Conservation (phyloP, 2,888 invertebrate species). For the Microctonus brassicae region DNA sequence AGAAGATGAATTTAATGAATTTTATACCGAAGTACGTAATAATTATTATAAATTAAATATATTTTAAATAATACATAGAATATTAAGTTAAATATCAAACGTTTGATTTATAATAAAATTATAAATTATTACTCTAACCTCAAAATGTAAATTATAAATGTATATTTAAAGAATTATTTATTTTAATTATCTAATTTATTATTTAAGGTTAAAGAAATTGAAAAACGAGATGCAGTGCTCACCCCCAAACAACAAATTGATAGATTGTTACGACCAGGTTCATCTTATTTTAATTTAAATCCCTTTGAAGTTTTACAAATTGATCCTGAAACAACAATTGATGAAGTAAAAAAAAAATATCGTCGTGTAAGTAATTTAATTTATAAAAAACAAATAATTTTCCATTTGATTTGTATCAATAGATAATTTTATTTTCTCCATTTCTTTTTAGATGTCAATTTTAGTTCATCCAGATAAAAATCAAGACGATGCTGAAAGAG, state of each 20-base stretch:
- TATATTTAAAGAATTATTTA: background rate
- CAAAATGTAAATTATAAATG: background rate
- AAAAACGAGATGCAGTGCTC: constrained; percentile 95
- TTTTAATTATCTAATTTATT: constrained; percentile 19
- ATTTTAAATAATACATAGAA: constrained; percentile 2
- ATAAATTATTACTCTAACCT: constrained; percentile 12
- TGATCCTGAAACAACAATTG: constrained; percentile 89
- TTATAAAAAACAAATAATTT: no score
- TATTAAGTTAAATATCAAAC: no score
- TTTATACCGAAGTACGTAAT: constrained; percentile 83
- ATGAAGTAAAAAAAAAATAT: constrained; percentile 97
- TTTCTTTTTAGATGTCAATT: constrained; percentile 82
- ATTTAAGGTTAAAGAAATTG: constrained; percentile 96
- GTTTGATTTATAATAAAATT: no score
- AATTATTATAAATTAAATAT: constrained; percentile 22
- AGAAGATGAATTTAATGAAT: constrained; percentile 83
- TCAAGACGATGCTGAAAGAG: constrained; percentile 93
- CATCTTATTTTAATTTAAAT: constrained; percentile 98
- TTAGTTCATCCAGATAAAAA: constrained; percentile 99
- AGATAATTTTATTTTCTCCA: constrained; percentile 44
- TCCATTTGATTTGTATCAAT: background rate
- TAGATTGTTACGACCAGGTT: constrained; percentile 93
- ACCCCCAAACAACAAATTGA: constrained; percentile 98
- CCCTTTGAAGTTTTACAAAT: constrained; percentile 94
- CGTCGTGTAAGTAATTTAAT: constrained; percentile 74